phyloP scores from a whole-genome alignment of 2,797 vertebrate genomes.

The Cyprinella venusta region DNA sequence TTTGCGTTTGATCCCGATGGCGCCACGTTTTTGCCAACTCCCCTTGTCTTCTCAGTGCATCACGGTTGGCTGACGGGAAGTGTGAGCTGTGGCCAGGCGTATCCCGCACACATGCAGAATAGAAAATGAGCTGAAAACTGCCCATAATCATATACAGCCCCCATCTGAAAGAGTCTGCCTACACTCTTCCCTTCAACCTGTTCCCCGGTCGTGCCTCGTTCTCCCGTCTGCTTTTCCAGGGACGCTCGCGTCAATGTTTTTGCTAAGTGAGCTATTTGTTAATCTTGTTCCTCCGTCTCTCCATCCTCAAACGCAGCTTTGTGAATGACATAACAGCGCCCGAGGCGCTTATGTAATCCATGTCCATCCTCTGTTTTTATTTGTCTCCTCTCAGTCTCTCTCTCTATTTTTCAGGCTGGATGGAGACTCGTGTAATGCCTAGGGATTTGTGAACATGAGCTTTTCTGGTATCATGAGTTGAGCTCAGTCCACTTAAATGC shows the following conservation, averaged over 20 bases:
- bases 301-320: slow-evolving; percentile 23
- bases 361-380: slow-evolving; percentile 24
- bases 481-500: neutral
- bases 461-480: neutral
- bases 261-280: slow-evolving; percentile 46
- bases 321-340: slow-evolving; percentile 47
- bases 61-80: slow-evolving; percentile 51
- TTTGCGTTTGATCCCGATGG: slow-evolving; percentile 25
- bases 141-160: slow-evolving; percentile 49
- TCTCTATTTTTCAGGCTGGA: neutral
- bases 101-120: neutral
- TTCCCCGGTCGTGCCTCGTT: neutral
- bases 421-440: slow-evolving; percentile 3
- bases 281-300: slow-evolving; percentile 49
- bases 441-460: neutral
- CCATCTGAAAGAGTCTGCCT: neutral
- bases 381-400: slow-evolving; percentile 8
- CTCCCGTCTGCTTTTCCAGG: slow-evolving; percentile 43
- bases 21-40: slow-evolving; percentile 17
- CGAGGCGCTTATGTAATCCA: slow-evolving; percentile 49
- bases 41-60: slow-evolving; percentile 57
- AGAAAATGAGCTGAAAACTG: slow-evolving; percentile 49
- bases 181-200: neutral
- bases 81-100: slow-evolving; percentile 5
- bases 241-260: slow-evolving; percentile 4